phyloP scores from a whole-genome alignment of 2,113 vertebrate species.

The Pholis gunnellus region DNA sequence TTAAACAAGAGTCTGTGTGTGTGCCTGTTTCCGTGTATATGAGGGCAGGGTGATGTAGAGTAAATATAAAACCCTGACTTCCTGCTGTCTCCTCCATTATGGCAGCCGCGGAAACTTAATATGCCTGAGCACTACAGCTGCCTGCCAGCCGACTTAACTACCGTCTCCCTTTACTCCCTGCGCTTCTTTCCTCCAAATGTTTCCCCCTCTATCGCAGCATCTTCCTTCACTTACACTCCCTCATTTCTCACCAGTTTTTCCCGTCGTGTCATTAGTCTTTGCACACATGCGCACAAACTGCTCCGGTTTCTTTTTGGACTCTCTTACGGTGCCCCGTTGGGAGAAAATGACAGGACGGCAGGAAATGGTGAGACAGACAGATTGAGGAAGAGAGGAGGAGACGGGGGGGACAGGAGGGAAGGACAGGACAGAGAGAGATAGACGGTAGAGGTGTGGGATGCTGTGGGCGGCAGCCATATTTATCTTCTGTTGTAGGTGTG shows the following conservation, averaged over 20 bases:
- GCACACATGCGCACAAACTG: constrained; percentile 11
- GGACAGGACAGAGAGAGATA: constrained; percentile 24
- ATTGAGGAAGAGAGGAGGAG: constrained; percentile 41
- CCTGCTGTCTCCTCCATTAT: constrained; percentile 80
- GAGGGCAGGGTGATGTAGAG: constrained; percentile 75
- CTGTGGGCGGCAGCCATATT: constrained; percentile 51
- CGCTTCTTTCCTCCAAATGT: constrained; percentile 26
- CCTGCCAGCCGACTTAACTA: constrained; percentile 51
- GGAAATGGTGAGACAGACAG: constrained; percentile 42
- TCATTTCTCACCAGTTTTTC: constrained; percentile 18
- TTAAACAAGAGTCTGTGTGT: constrained; percentile 12
- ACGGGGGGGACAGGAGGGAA: neutral
- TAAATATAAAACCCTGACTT: constrained; percentile 84
- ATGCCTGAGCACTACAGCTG: constrained; percentile 55
- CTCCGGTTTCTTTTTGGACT: constrained; percentile 37
- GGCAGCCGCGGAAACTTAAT: constrained; percentile 81
- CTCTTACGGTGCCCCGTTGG: constrained; percentile 29
- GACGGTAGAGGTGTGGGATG: constrained; percentile 5
- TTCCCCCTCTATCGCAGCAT: constrained; percentile 16
- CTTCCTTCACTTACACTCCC: constrained; percentile 21
- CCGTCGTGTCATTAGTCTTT: constrained; percentile 31
- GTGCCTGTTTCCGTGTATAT: constrained; percentile 48
- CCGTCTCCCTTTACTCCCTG: constrained; percentile 29
- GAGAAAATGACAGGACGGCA: constrained; percentile 30
- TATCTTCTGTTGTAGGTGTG: constrained; percentile 59